These are phyloP conservation scores for Calonectris borealis DNA, from an alignment of 2,113 vertebrate genomes.

Conservation along the genomic window DNA sequence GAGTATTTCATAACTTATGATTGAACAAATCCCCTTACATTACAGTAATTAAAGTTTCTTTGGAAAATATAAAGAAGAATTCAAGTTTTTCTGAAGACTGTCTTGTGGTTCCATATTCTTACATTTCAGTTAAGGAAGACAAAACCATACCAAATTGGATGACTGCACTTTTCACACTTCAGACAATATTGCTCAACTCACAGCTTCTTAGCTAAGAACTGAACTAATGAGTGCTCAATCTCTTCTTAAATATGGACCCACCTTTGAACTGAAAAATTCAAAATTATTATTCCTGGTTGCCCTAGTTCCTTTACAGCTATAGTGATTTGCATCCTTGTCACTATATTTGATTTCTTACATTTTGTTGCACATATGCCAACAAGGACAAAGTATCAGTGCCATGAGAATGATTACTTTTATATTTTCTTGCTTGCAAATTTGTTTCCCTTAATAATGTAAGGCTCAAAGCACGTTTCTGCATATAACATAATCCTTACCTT, in stretches of 20 bases:
- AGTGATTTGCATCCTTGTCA: not conserved
- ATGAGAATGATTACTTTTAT: not conserved
- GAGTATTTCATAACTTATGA: slow-evolving; percentile 16
- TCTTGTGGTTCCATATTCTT: not conserved
- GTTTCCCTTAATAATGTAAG: not conserved
- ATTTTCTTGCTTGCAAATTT: not conserved
- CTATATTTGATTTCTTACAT: not conserved
- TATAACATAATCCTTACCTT: not conserved
- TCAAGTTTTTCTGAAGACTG: not conserved
- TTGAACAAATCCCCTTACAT: slow-evolving; percentile 2
- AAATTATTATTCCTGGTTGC: not conserved
- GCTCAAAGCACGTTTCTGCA: not conserved
- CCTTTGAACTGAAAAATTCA: not conserved
- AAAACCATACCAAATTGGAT: not conserved
- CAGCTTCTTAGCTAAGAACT: not conserved
- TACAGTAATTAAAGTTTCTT: slow-evolving; percentile 13
- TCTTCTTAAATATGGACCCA: not conserved
- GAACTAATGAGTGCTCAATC: not conserved
- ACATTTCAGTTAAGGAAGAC: not conserved
- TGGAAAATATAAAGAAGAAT: not conserved
- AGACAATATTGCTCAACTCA: not conserved
- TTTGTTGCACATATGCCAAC: not conserved
- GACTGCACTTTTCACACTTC: not conserved
- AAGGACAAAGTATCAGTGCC: not conserved
- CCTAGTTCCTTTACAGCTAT: not conserved